These are phyloP conservation scores for Centropristis striata DNA, from an alignment of 2,113 vertebrate species.

Conservation along the genomic window DNA sequence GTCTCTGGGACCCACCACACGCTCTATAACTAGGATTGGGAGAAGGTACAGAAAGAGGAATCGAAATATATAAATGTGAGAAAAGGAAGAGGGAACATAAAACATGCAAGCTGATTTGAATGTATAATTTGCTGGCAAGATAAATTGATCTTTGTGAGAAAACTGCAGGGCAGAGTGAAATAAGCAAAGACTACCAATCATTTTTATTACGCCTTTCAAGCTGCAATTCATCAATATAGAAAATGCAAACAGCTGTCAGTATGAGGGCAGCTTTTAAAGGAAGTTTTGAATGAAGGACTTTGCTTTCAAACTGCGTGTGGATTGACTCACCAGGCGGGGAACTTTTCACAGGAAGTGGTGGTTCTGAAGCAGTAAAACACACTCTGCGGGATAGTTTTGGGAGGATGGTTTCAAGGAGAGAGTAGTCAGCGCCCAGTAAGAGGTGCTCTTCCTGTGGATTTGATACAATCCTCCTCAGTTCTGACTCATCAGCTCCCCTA, in stretches of 20 bases:
- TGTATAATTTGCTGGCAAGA: conserved; percentile 8
- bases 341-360: conserved; percentile 83
- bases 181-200: conserved; percentile 11
- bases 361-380: conserved; percentile 90
- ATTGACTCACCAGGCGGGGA: conserved; percentile 63
- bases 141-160: conserved; percentile 11
- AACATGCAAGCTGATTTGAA: conserved; percentile 1
- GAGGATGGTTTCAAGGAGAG: conserved; percentile 79
- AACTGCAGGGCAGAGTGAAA: conserved; percentile 25
- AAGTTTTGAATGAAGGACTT: not conserved
- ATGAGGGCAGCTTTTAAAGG: not conserved
- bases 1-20: conserved; percentile 85
- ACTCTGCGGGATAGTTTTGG: conserved; percentile 88
- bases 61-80: not conserved
- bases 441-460: conserved; percentile 88
- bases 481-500: conserved; percentile 80
- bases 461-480: conserved; percentile 86
- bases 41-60: not conserved
- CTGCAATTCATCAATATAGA: conserved; percentile 24
- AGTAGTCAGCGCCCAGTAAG: conserved; percentile 81
- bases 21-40: conserved; percentile 76
- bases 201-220: conserved; percentile 18
- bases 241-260: conserved; percentile 26
- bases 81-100: not conserved
- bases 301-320: not conserved